Evolutionary conservation across 2,888 invertebrate species (phyloP), one percentile per base, ranked within the genome.

Genomic region (Agonopterix arenella): DNA sequence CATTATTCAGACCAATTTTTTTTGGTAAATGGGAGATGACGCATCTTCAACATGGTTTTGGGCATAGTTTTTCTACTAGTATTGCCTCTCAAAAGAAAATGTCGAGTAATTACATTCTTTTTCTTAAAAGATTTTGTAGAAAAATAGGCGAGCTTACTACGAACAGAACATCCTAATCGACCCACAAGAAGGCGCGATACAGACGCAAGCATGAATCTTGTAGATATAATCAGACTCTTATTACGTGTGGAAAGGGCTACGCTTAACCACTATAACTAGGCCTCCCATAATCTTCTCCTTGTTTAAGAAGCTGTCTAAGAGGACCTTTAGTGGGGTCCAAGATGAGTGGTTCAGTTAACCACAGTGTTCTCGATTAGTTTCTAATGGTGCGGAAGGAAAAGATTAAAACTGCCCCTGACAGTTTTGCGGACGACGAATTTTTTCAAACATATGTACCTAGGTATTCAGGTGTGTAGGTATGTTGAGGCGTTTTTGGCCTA

Each of bases 331-430:
- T 10, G 18, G 59, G 69, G 56, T 66, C 76, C 56, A 9, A 40
- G 52, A 62, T 52, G 37, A 59, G 57, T 74, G 72, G 76, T 56
- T 55, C 59, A 55, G 50, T 54, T 52, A 40, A 57, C 62, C 68
- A 61, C 71, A 70, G 74, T 68, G 68, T 76, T 75, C 68, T 62
- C 78, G 71, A 76, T 76, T 77, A 72, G 66, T 61, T 72, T 68
- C 76, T 72, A 77, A 78, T 77, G 77, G 75, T 48, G 68, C 61
- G 77, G 75, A 77, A 77, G 50, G 58, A 70, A 60, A 61, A 77
- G 77, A 77, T 77, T 78, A 78, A 56, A 56, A 54, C 53, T 51
- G 52, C 40, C 45, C 45, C 50, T 41, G 52, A 49, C 52, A 56
- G 53, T 49, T 55, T 49, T 47, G 45, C 43, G 42, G 50, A 28